A percentile compares a stretch with the other conserved stretches of the same genome.
phyloP scores from a whole-genome alignment of 1,140 invertebrate species.

The Caerostris extrusa region DNA sequence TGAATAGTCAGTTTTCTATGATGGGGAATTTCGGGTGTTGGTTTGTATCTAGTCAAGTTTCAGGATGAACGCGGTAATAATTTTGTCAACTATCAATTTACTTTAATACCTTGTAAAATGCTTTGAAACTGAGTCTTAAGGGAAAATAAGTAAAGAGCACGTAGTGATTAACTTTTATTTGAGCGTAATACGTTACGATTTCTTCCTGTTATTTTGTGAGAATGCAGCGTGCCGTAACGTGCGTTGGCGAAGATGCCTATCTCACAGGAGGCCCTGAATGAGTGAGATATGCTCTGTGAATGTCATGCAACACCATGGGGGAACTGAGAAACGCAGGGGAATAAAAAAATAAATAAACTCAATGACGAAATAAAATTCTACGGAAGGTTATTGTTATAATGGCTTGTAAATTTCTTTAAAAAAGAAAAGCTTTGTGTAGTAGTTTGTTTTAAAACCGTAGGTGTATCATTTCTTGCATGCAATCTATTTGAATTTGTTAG shows the following conservation, averaged over 20 bases:
- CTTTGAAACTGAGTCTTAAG: conserved; percentile 29
- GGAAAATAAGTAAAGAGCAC: conserved; percentile 38
- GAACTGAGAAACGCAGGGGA: not conserved
- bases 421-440: too few species aligned
- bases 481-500: too few species aligned
- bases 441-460: too few species aligned
- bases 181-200: not conserved
- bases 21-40: not conserved
- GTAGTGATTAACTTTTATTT: conserved; percentile 11
- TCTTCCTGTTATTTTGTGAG: not conserved
- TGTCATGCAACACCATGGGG: not conserved
- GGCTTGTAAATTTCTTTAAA: too few species aligned
- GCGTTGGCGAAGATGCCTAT: not conserved
- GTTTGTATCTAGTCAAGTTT: not conserved
- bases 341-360: too few species aligned
- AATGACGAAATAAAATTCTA: too few species aligned
- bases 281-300: not conserved
- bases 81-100: not conserved
- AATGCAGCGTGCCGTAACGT: not conserved
- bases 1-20: not conserved
- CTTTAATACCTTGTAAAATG: conserved; percentile 11
- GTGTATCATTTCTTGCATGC: too few species aligned
- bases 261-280: not conserved
- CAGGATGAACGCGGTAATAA: conserved; percentile 1
- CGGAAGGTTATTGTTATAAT: too few species aligned